Percentiles rank a stretch among this genome's conserved stretches.
phyloP scores from a whole-genome alignment of 2,888 invertebrate genomes.

The Phania funesta region DNA sequence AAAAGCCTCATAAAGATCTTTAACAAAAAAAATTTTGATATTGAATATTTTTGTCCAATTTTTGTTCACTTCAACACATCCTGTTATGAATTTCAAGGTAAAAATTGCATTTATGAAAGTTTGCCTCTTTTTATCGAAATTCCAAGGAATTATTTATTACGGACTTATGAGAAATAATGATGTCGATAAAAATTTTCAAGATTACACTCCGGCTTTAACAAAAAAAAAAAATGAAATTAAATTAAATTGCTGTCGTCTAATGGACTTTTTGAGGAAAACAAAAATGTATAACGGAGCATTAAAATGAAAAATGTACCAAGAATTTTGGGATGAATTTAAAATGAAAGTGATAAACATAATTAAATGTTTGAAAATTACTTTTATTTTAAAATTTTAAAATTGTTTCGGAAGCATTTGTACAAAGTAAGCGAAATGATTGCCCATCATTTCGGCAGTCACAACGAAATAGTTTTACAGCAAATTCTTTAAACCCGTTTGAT shows the following conservation, averaged over 20 bases:
- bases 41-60: slow-evolving; percentile 21
- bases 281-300: slow-evolving; percentile 40
- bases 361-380: slow-evolving; percentile 31
- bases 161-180: slow-evolving; percentile 67
- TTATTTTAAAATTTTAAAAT: slow-evolving; percentile 10
- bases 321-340: slow-evolving; percentile 35
- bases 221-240: slow-evolving; percentile 20
- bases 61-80: slow-evolving; percentile 57
- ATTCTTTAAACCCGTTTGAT: too few relatives aligned
- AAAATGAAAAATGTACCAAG: slow-evolving; percentile 29
- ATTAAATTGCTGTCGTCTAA: slow-evolving; percentile 64
- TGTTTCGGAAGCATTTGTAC: background rate
- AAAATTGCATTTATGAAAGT: slow-evolving; percentile 67
- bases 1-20: slow-evolving; percentile 58
- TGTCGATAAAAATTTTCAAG: slow-evolving; percentile 67
- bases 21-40: slow-evolving; percentile 57
- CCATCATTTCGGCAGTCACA: too few relatives aligned
- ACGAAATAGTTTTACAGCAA: too few relatives aligned
- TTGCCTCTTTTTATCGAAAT: slow-evolving; percentile 56
- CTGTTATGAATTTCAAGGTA: slow-evolving; percentile 69
- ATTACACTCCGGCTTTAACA: slow-evolving; percentile 47
- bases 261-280: slow-evolving; percentile 44
- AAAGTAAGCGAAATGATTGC: too few relatives aligned
- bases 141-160: slow-evolving; percentile 67
- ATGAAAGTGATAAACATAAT: slow-evolving; percentile 34